Evolutionary conservation across 1,140 invertebrate genomes (phyloP).

Genomic region (Drosophila baimaii): DNA sequence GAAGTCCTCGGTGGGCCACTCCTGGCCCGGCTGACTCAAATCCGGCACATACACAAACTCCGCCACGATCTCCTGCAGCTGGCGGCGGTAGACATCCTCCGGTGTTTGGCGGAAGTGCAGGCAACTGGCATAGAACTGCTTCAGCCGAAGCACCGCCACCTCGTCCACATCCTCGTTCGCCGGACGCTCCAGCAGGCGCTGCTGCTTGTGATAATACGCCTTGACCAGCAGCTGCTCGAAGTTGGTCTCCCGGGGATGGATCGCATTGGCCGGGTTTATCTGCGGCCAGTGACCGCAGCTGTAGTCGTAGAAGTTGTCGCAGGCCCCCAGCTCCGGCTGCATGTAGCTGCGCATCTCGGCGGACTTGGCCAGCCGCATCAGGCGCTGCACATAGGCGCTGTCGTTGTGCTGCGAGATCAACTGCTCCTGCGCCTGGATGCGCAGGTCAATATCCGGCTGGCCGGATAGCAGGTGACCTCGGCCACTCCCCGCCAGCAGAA

Average conservation of each 20-base stretch:
- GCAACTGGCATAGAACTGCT: slow-evolving; percentile 72
- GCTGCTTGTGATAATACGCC: slow-evolving; percentile 66
- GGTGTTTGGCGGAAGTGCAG: slow-evolving; percentile 41
- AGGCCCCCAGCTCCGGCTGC: slow-evolving; percentile 51
- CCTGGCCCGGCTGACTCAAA: slow-evolving; percentile 28
- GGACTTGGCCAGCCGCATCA: slow-evolving; percentile 74
- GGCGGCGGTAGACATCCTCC: slow-evolving; percentile 23
- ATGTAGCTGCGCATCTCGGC: slow-evolving; percentile 80
- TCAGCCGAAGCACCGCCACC: slow-evolving; percentile 47
- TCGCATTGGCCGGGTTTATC: slow-evolving; percentile 69
- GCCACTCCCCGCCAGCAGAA: slow-evolving; percentile 9
- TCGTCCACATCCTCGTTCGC: slow-evolving; percentile 38
- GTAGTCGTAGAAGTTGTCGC: slow-evolving; percentile 74
- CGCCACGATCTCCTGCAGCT: slow-evolving; percentile 50
- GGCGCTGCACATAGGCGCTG: slow-evolving; percentile 66
- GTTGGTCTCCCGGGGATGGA: slow-evolving; percentile 61
- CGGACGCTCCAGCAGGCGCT: slow-evolving; percentile 58
- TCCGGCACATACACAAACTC: slow-evolving; percentile 72
- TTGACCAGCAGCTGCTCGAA: slow-evolving; percentile 55
- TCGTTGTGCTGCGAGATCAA: slow-evolving; percentile 71
- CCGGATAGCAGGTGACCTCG: slow-evolving; percentile 51
- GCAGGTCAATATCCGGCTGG: slow-evolving; percentile 53
- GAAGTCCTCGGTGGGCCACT: slow-evolving; percentile 56
- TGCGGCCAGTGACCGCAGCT: slow-evolving; percentile 77
- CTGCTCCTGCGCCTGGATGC: slow-evolving; percentile 67